A percentile compares a stretch with the other conserved stretches of the same genome.
These are phyloP conservation scores for Drosophila pseudoobscura DNA, from an alignment of 1,140 invertebrate genomes.

Conservation along the genomic window DNA sequence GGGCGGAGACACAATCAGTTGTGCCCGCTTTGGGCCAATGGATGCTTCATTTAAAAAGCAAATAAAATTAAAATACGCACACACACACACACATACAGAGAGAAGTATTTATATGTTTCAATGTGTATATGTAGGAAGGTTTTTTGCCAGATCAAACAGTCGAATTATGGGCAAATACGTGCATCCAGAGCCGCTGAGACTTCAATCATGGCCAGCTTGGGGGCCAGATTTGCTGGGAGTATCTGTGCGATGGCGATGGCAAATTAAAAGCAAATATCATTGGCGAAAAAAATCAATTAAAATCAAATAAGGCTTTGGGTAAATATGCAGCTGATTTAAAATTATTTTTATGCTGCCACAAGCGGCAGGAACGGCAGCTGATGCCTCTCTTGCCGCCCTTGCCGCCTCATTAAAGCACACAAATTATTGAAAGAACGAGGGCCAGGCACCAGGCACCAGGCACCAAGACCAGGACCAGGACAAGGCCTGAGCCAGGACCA, in stretches of 20 bases:
- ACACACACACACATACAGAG: neutral
- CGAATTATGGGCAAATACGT: conserved; percentile 67
- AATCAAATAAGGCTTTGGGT: conserved; percentile 80
- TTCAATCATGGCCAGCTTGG: conserved; percentile 19
- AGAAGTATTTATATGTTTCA: too few species aligned
- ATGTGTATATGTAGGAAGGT: conserved; percentile 12
- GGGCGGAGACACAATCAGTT: conserved; percentile 73
- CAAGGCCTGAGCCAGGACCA: too few species aligned
- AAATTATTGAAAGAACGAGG: conserved; percentile 54
- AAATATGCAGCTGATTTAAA: conserved; percentile 78
- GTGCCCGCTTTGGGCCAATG: conserved; percentile 55
- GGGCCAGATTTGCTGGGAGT: conserved; percentile 8
- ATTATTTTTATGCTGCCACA: conserved; percentile 55
- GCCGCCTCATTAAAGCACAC: conserved; percentile 60
- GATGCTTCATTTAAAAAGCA: conserved; percentile 79
- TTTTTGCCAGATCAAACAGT: conserved; percentile 68
- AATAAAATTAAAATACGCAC: conserved; percentile 79
- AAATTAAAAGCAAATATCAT: conserved; percentile 77
- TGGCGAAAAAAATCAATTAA: conserved; percentile 74
- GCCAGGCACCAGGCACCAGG: neutral
- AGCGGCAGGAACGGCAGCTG: conserved; percentile 17
- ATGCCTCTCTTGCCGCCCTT: neutral
- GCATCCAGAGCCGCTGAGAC: conserved; percentile 33
- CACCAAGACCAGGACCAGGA: too few species aligned
- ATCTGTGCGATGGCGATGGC: conserved; percentile 34